Percentiles rank a stretch among this genome's conserved stretches.
Conservation (phyloP, 2,888 invertebrate species). For the Mycalesis mineus region DNA sequence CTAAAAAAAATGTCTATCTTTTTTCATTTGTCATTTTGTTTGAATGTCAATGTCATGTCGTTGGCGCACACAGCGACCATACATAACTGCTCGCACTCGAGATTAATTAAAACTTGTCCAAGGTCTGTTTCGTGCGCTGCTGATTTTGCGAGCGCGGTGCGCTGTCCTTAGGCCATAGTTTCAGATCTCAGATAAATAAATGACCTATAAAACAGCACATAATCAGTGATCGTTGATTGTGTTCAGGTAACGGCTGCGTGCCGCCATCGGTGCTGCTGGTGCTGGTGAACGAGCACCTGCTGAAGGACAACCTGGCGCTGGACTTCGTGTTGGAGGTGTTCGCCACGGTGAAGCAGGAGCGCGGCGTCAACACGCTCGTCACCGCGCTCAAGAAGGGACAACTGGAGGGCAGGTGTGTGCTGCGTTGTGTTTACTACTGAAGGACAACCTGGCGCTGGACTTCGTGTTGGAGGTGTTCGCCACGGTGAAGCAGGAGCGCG, state of each 20-base stretch:
- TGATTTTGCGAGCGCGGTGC: too few relatives aligned
- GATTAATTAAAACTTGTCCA: too few relatives aligned
- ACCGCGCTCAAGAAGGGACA: slow-evolving; percentile 92
- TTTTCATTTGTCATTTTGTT: not conserved
- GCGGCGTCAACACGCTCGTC: slow-evolving; percentile 90
- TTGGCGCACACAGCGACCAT: too few relatives aligned
- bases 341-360: slow-evolving; percentile 93
- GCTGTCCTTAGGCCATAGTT: too few relatives aligned
- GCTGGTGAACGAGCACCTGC: slow-evolving; percentile 93
- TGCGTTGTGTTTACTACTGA: too few relatives aligned
- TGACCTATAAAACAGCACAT: too few relatives aligned
- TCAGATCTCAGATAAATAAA: too few relatives aligned
- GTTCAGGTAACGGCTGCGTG: slow-evolving; percentile 88
- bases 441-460: slow-evolving; percentile 60
- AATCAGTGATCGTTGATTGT: too few relatives aligned
- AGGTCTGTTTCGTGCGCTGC: too few relatives aligned
- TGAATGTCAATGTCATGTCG: too few relatives aligned
- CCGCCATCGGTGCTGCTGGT: slow-evolving; percentile 92
- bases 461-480: slow-evolving; percentile 95
- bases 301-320: slow-evolving; percentile 94
- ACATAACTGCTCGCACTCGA: too few relatives aligned
- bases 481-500: slow-evolving; percentile 94
- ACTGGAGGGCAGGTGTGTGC: slow-evolving; percentile 81
- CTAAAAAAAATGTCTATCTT: not conserved
- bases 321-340: slow-evolving; percentile 97